These are phyloP conservation scores for Enteromius unitaeniatus DNA, from an alignment of 2,797 vertebrate genomes.

Conservation along the genomic window DNA sequence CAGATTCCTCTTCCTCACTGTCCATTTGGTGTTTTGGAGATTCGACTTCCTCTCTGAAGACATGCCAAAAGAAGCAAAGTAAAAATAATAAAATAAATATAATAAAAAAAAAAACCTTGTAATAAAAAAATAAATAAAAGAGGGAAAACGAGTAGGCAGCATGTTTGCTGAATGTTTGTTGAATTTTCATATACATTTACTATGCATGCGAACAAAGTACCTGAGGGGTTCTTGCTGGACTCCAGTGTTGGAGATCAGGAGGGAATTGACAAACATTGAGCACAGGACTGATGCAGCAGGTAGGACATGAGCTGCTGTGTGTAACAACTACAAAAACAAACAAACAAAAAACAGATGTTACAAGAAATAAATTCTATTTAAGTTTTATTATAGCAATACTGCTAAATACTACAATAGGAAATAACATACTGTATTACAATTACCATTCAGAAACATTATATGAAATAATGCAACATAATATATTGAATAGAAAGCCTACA, in stretches of 20 bases:
- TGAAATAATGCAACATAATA: not conserved
- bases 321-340: constrained; percentile 81
- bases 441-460: not conserved
- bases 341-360: too few relatives aligned
- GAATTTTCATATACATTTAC: not conserved
- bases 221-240: constrained; percentile 64
- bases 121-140: not conserved
- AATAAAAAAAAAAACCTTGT: not conserved
- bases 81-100: not conserved
- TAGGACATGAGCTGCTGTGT: constrained; percentile 91
- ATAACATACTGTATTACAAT: not conserved
- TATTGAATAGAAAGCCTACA: not conserved
- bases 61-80: not conserved
- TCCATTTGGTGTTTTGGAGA: constrained; percentile 82
- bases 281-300: constrained; percentile 90
- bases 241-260: constrained; percentile 82
- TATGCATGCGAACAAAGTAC: not conserved
- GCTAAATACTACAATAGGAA: not conserved
- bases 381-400: not conserved
- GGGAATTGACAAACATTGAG: constrained; percentile 87
- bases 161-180: not conserved
- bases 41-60: constrained; percentile 65
- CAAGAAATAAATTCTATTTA: not conserved
- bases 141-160: constrained; percentile 45
- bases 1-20: constrained; percentile 84